Evolutionary conservation across 2,888 invertebrate species (phyloP), one percentile per base, ranked within the genome.

Genomic region (Yponomeuta sedellus): DNA sequence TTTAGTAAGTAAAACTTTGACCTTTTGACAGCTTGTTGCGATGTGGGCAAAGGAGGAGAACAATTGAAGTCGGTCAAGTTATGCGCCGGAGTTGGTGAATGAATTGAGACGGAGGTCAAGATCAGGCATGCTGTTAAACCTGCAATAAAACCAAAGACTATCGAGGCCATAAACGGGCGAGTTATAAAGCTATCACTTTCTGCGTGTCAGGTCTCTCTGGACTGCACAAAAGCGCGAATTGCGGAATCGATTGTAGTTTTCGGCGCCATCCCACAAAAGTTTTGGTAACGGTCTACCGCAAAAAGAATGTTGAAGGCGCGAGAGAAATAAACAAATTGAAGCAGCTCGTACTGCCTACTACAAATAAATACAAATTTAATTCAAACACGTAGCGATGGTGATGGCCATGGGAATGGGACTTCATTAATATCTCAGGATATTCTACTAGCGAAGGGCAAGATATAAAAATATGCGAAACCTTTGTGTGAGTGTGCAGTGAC

Each of bases 1-100:
- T 10, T 2, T 52, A 52, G 1, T 1, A 52, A 16, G 44, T 16
- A 16, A 52, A 16, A 52, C 12, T 52, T 12, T 52, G 16, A 52
- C 44, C 44, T 52, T 52, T 52, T 4, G 6, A 52, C 16, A 2
- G 44, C 12, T 52, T 52, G 44, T 52, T 12, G 44, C 44, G 44
- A 12, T 1, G 34, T 34, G 44, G 44, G 16, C 5, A 52, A 52
- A 52, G 16, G 16, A 52, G 40, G 19, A 64, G 52, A 64, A 64
- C 64, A 64, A 64, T 64, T 64, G 44, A 64, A 52, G 22, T 64
- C 64, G 64, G 64, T 64, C 64, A 64, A 25, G 44, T 39, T n/a
- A 62, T 39, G 20, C 39, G 62, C 20, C 10, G n/a, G 62, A 62
- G 62, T 28, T 62, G 12, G 28, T 62, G 62, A 62, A 62, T 62